A percentile compares a stretch with the other conserved stretches of the same genome.
phyloP scores from a whole-genome alignment of 37 sponge, comb jelly and placozoan genomes.

The Oscarella lobularis region DNA sequence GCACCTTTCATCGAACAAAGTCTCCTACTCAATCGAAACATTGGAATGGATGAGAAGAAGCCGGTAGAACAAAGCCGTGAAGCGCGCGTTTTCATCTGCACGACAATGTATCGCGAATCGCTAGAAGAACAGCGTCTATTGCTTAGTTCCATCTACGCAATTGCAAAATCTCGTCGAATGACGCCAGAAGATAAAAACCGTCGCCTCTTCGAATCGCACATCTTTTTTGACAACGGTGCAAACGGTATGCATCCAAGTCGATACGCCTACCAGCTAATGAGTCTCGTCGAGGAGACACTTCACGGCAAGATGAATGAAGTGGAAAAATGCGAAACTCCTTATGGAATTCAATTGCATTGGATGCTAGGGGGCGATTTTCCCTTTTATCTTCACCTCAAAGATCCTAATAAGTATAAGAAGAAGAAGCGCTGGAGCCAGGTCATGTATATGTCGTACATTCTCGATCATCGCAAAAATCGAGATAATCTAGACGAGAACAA shows the following conservation, averaged over 20 bases:
- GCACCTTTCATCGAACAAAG: slow-evolving; percentile 51
- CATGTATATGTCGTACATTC: slow-evolving; percentile 87
- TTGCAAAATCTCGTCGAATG: slow-evolving; percentile 35
- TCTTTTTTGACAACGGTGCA: slow-evolving; percentile 69
- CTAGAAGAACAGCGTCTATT: slow-evolving; percentile 57
- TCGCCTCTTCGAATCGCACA: slow-evolving; percentile 49
- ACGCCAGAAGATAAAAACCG: slow-evolving; percentile 1
- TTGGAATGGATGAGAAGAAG: not conserved
- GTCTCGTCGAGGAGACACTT: slow-evolving; percentile 48
- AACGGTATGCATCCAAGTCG: slow-evolving; percentile 35
- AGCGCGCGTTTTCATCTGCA: slow-evolving; percentile 56
- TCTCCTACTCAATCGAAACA: slow-evolving; percentile 39
- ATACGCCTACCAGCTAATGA: slow-evolving; percentile 59
- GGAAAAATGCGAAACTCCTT: slow-evolving; percentile 43
- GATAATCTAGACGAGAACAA: slow-evolving; percentile 9
- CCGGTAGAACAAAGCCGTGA: not conserved
- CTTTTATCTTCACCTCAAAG: slow-evolving; percentile 64
- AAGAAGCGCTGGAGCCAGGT: slow-evolving; percentile 90
- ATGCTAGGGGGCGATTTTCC: slow-evolving; percentile 18
- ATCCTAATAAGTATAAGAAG: slow-evolving; percentile 50
- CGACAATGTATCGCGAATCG: slow-evolving; percentile 76
- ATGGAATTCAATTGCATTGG: slow-evolving; percentile 56
- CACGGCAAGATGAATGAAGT: slow-evolving; percentile 13
- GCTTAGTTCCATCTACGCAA: slow-evolving; percentile 47
- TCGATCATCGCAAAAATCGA: slow-evolving; percentile 22